These are phyloP conservation scores for Cheilosia grossa DNA, from an alignment of 2,888 invertebrate species.

Conservation along the genomic window DNA sequence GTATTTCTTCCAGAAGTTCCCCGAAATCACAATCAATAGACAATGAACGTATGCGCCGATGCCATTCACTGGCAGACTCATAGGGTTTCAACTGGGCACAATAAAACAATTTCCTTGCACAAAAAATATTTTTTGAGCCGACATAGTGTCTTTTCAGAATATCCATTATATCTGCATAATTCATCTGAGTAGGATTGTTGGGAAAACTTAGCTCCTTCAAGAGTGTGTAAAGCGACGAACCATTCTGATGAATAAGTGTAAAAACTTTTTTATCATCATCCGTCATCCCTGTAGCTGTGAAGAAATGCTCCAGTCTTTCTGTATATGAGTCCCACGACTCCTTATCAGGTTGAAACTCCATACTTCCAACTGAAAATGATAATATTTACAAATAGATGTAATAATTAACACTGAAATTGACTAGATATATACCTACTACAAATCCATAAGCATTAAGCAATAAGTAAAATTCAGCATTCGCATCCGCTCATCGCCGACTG, in stretches of 20 bases:
- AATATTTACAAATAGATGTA: too few species aligned
- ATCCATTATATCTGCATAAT: conserved; percentile 18
- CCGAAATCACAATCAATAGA: conserved; percentile 29
- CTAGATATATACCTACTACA: background rate
- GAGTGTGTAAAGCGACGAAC: conserved; percentile 33
- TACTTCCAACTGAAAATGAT: background rate
- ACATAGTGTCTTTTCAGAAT: conserved; percentile 27
- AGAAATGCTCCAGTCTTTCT: conserved; percentile 33
- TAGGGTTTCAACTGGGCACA: background rate
- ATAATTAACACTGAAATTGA: background rate
- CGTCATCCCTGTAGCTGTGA: conserved; percentile 2
- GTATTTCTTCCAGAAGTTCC: conserved; percentile 11
- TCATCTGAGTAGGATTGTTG: conserved; percentile 20
- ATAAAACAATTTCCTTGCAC: conserved; percentile 40
- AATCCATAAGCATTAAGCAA: too few species aligned
- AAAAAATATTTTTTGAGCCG: conserved; percentile 29
- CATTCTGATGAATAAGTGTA: conserved; percentile 37
- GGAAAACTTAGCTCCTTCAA: conserved; percentile 34
- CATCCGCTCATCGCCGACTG: too few species aligned
- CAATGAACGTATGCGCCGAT: conserved; percentile 18
- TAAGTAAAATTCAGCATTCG: too few species aligned
- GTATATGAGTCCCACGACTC: conserved; percentile 45
- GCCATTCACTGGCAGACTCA: conserved; percentile 39
- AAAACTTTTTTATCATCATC: conserved; percentile 37
- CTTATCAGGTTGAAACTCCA: conserved; percentile 50